Evolutionary conservation across 1,140 invertebrate genomes (phyloP), one percentile per base, ranked within the genome.

Genomic region (Bursaphelenchus mucronatus): DNA sequence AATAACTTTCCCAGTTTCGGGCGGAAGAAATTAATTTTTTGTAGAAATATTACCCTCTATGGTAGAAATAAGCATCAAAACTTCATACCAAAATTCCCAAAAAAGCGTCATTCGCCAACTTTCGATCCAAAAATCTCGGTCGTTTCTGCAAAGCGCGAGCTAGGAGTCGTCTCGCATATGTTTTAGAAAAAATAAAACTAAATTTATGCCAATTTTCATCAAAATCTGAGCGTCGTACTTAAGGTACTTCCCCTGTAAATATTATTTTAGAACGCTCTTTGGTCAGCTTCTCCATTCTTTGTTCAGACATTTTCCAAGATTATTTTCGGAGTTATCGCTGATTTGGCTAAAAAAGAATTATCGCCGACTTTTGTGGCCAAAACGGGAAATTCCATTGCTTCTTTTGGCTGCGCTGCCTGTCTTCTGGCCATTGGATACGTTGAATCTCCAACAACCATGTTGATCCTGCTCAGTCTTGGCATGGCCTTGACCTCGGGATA

Each of bases 211-310:
- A n/a, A n/a, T n/a, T n/a, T n/a, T n/a, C n/a, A n/a, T n/a, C n/a
- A n/a, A n/a, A n/a, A n/a, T n/a, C n/a, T n/a, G n/a, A n/a, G n/a
- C n/a, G n/a, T n/a, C n/a, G n/a, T n/a, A n/a, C n/a, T n/a, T n/a
- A n/a, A n/a, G n/a, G n/a, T n/a, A n/a, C n/a, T n/a, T n/a, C n/a
- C n/a, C n/a, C n/a, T n/a, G n/a, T n/a, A n/a, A 63, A 61, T 21
- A 8, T 6, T 15, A 8, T 13, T 69, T 21, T 69, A 70, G 66
- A 70, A 67, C 30, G 50, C 15, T n/a, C 8, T 69, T 13, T 67
- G 65, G 65, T 67, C 65, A n/a, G 63, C 65, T 10, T 54, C 69
- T 19, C 65, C 65, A 7, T 67, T 67, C 40, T 46, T 44, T n/a
- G 44, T 67, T 13, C 65, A 67, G 19, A 40, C 69, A 8, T 15